Evolutionary conservation across 2,797 vertebrate species (phyloP).

Genomic region (Phataginus tricuspis): DNA sequence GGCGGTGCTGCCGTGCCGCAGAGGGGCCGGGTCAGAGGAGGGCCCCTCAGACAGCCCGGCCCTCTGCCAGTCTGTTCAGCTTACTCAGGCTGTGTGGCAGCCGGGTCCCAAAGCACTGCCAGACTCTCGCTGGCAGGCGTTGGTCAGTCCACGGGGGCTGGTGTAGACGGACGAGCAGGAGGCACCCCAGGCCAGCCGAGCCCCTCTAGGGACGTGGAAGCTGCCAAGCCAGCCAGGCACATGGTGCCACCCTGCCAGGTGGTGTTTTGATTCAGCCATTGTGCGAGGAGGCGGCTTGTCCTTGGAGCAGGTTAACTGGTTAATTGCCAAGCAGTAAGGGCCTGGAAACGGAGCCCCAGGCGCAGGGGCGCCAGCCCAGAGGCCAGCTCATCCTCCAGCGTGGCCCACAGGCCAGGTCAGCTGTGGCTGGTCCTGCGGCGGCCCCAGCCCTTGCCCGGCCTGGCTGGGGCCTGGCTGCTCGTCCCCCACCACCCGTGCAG

Average conservation of each 20-base stretch:
- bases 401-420: not conserved
- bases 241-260: not conserved
- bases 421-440: too few species aligned
- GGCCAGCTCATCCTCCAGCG: not conserved
- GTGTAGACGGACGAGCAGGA: too few species aligned
- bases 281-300: not conserved
- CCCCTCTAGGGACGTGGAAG: too few species aligned
- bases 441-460: too few species aligned
- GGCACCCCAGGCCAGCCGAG: accelerated
- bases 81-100: too few species aligned
- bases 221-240: too few species aligned
- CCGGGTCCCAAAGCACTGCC: not conserved
- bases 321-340: not conserved
- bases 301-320: not conserved
- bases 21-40: not conserved
- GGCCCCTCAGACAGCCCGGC: not conserved
- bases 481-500: not conserved
- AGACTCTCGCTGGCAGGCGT: accelerated
- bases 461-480: not conserved
- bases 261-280: too few species aligned
- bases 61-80: not conserved
- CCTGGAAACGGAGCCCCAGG: not conserved
- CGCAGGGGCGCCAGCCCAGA: too few species aligned
- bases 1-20: accelerated
- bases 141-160: not conserved